Base-by-base conservation (phyloP, 2,113 vertebrate species). In the Larimichthys crocea region DNA sequence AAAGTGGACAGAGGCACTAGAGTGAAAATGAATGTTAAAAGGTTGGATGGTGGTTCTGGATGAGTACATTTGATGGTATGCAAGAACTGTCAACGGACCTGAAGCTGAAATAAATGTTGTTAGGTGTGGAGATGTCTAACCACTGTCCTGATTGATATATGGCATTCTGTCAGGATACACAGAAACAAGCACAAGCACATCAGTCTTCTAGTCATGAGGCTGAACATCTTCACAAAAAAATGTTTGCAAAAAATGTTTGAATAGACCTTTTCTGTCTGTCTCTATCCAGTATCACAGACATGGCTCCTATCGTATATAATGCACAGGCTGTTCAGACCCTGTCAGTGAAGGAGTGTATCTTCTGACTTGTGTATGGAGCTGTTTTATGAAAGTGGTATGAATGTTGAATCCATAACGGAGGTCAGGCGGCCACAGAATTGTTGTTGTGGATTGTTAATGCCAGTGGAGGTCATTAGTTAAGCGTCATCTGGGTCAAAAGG, bases 401-500 rank as follows among this genome's bases (percentile, higher is more conserved):
- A 62, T 69, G 62, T 66, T 24, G 20, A 77, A 74, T 10, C 67
- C 68, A 77, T 74, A 20, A 3, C 50, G 22, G 60, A 79, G 75
- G 72, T 82, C 66, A 26, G 20, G 19, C 0, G 8, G 53, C 66
- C 76, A 53, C 31, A 62, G 17, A 72, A 20, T 40, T 56, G 46
- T 63, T 73, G 67, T 55, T 64, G 42, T 81, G 48, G 46, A 49
- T 74, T 50, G 10, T 76, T 68, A 49, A 84, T 65, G 62, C 65
- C 64, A 26, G 55, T 55, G n/a, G 49, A 75, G 44, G 74, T 80
- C 68, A 73, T 90, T 91, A 89, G 72, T 59, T 63, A 24, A 60
- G 35, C 71, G 26, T 68, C 1, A 5, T 44, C 67, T 12, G 16
- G 74, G 61, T 65, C 76, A 74, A 70, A 26, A 83, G 78, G 78